Evolutionary conservation across 1,140 invertebrate genomes (phyloP).

Genomic region (Temnothorax curvispinosus): DNA sequence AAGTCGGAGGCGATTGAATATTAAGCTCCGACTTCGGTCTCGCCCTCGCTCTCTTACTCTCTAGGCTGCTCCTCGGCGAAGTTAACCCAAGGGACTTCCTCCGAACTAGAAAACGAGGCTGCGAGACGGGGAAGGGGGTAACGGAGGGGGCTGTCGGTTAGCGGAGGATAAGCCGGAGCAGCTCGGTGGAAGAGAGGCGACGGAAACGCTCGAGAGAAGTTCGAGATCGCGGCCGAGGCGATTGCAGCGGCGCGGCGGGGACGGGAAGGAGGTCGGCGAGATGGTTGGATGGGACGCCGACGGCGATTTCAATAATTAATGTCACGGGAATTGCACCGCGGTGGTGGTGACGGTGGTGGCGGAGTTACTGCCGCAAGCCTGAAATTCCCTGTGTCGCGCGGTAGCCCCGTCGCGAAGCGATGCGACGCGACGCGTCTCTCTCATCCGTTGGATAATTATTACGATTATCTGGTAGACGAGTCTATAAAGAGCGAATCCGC

Average conservation of each 20-base stretch:
- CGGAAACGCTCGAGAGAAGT: slow-evolving; percentile 37
- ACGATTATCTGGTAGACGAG: slow-evolving; percentile 68
- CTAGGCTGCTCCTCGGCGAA: slow-evolving; percentile 69
- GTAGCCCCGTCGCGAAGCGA: slow-evolving; percentile 61
- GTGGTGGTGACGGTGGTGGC: slow-evolving; percentile 40
- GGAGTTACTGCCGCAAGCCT: slow-evolving; percentile 72
- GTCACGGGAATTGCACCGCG: slow-evolving; percentile 77
- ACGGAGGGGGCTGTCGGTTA: slow-evolving; percentile 13
- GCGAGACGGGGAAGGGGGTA: background rate
- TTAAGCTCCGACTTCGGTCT: too few relatives aligned
- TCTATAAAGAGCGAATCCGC: slow-evolving; percentile 36
- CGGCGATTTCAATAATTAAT: slow-evolving; percentile 80
- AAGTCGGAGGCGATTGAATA: too few relatives aligned
- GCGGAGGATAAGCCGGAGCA: slow-evolving; percentile 29
- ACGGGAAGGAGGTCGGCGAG: background rate
- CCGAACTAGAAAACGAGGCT: slow-evolving; percentile 69
- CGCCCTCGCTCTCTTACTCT: background rate
- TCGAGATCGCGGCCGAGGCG: slow-evolving; percentile 51
- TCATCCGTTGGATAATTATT: slow-evolving; percentile 68
- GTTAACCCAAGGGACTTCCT: slow-evolving; percentile 69
- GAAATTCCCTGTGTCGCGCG: slow-evolving; percentile 71
- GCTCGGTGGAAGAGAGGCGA: slow-evolving; percentile 5
- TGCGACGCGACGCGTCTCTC: slow-evolving; percentile 35
- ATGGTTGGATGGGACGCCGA: slow-evolving; percentile 62
- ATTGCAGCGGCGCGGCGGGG: slow-evolving; percentile 19